Evolutionary conservation across 1,140 invertebrate species (phyloP).

Genomic region (Drosophila athabasca): DNA sequence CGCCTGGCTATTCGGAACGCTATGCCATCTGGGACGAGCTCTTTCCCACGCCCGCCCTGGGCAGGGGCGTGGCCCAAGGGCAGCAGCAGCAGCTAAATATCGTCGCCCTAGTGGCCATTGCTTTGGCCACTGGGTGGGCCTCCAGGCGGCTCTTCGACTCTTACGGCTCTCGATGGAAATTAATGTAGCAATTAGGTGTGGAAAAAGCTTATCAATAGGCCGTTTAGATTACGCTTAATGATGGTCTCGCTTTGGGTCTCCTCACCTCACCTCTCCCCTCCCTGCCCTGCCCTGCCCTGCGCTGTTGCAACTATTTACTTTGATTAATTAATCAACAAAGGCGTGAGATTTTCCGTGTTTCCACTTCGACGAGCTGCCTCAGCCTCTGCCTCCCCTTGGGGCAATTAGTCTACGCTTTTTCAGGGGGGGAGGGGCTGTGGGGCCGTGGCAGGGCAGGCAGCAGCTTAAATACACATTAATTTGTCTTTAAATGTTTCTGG

Average conservation of each 20-base stretch:
- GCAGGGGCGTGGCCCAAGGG: slow-evolving; percentile 19
- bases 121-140: slow-evolving; percentile 82
- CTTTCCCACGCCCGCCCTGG: slow-evolving; percentile 53
- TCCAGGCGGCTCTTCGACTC: slow-evolving; percentile 70
- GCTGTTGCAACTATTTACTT: slow-evolving; percentile 65
- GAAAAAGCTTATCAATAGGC: slow-evolving; percentile 80
- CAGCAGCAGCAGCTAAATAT: slow-evolving; percentile 6
- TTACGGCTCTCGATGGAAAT: slow-evolving; percentile 26
- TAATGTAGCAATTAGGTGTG: slow-evolving; percentile 77
- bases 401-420: slow-evolving; percentile 65
- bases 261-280: background rate
- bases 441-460: background rate
- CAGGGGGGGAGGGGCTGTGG: too few species aligned
- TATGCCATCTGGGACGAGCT: slow-evolving; percentile 70
- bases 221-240: slow-evolving; percentile 76
- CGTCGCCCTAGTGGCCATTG: slow-evolving; percentile 71
- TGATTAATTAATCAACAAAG: slow-evolving; percentile 80
- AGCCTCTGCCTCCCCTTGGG: slow-evolving; percentile 18
- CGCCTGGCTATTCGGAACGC: slow-evolving; percentile 35
- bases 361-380: too few species aligned
- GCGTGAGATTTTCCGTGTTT: slow-evolving; percentile 68
- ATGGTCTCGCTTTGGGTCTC: slow-evolving; percentile 24
- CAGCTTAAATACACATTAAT: slow-evolving; percentile 82
- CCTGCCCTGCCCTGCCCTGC: too few species aligned
- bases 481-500: slow-evolving; percentile 72